Base-by-base conservation (phyloP, 2,797 vertebrate genomes). In the Acridotheres tristis region DNA sequence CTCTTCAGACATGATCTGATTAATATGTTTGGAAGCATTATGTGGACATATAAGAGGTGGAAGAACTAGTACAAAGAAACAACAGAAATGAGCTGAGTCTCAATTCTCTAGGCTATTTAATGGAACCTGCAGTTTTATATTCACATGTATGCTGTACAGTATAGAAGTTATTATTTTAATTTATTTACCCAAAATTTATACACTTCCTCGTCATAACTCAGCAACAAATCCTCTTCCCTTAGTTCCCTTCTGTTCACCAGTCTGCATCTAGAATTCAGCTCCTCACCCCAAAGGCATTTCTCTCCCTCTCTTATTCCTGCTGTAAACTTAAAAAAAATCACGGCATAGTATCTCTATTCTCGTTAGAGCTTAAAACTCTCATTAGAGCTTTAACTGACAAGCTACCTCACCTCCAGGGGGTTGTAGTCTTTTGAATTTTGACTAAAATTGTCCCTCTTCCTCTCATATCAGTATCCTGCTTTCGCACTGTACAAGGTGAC, bases 1-100 rank as follows among this genome's bases (percentile, higher is more conserved):
- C 55, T 16, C 96, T 94, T 94, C 75, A 89, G 84, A 93, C 80
- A 38, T 47, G 51, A 82, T 68, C 89, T 88, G 68, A 84, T 94
- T 48, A 85, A 73, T 91, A 34, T 38, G 13, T 54, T 81, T 89
- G 76, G 62, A 83, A 78, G 23, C 17, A 43, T 74, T 94, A 63
- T 59, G 36, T 9, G 2, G 48, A 43, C 34, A n/a, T 34, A 48
- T 5, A 76, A 74, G 18, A 51, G 18, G 32, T 55, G 34, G 38
- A 92, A 76, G 43, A 81, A 59, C 15, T 84, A 45, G 32, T 79
- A 53, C 48, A 80, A 59, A 81, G 30, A 68, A 91, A 68, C 20
- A 75, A 27, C 19, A 80, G 62, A 90, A 53, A 36, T 54, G 1
- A 68, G 9, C 29, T 77, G 43, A 59, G 43, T 74, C n/a, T 90